Base-by-base conservation (phyloP, 64 coral and sea anemone species). In the Orbicella faveolata region DNA sequence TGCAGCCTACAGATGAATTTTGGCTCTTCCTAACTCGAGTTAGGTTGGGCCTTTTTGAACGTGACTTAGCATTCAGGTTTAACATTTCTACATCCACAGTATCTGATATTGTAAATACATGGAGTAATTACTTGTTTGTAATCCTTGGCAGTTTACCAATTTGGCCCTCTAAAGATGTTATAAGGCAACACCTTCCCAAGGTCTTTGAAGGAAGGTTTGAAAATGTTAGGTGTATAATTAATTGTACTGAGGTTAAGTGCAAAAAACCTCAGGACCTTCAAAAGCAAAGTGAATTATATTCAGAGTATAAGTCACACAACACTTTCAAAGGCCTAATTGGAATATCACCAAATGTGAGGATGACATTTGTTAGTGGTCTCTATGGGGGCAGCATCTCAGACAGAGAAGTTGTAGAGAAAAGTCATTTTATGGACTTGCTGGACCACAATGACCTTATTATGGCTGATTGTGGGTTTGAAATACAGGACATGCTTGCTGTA, bases 311-410 rank as follows among this genome's bases (percentile, higher is more conserved):
- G 66, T 69, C 83, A n/a, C 90, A 92, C 39, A 87, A 87, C 39
- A 92, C 90, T 36, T 92, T 70, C 48, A 87, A 92, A 61, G 90
- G 76, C 53, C 76, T 92, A 0, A 66, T 92, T 36, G 83, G 83
- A 39, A 92, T 92, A 52, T 87, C 83, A 6, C 90, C 83, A 25
- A 87, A 87, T 87, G 90, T 66, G 15, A 78, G 87, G 80, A 59
- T 87, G 19, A 94, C 92, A 53, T 94, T 94, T 86, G 81, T 94
- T 13, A 94, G 92, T 63, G n/a, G 25, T 15, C 73, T 94, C 16
- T 94, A 90, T 90, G 81, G 87, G 33, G 92, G 88, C 34, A 73
- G 36, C 36, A 90, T 90, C 63, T 75, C 67, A 76, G 72, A 78
- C 25, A 91, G 65, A 33, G 63, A 89, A 61, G 69, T 79, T 36